Percentiles rank a stretch among this genome's conserved stretches.
phyloP scores from a whole-genome alignment of 1,140 invertebrate genomes.

The Drusus annulatus region DNA sequence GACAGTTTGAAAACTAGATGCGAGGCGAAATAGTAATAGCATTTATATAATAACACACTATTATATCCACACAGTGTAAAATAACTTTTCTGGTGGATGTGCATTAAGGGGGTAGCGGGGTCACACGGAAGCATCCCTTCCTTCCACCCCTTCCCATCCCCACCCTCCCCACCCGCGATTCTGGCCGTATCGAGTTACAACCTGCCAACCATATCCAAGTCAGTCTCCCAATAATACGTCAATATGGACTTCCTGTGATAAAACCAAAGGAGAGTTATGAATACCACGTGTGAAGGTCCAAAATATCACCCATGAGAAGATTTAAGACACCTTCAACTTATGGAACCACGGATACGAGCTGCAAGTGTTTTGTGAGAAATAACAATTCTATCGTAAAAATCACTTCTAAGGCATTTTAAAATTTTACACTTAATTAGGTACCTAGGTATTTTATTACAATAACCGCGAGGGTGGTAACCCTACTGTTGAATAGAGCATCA shows the following conservation, averaged over 20 bases:
- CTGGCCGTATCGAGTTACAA: constrained; percentile 46
- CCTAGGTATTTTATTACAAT: too few species aligned
- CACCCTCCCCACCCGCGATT: neutral
- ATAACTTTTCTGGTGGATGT: neutral
- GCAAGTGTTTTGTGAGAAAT: too few species aligned
- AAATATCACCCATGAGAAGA: neutral
- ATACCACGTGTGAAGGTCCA: constrained; percentile 2
- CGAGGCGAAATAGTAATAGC: too few species aligned
- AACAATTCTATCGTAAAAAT: too few species aligned
- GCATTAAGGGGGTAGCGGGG: constrained; percentile 27
- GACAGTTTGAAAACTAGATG: too few species aligned
- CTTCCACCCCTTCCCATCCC: neutral
- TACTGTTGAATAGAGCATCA: too few species aligned
- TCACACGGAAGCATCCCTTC: constrained; percentile 51
- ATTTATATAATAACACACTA: neutral
- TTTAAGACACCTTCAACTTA: neutral
- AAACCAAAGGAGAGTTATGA: neutral
- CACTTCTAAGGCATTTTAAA: too few species aligned
- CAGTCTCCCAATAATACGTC: constrained; percentile 2
- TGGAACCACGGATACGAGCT: neutral
- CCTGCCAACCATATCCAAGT: constrained; percentile 43
- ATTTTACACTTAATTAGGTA: too few species aligned
- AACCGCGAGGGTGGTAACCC: too few species aligned
- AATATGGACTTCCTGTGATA: constrained; percentile 38
- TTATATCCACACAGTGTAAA: neutral